Base-by-base conservation (phyloP, 2,797 vertebrate genomes). In the Hyperoplus immaculatus region DNA sequence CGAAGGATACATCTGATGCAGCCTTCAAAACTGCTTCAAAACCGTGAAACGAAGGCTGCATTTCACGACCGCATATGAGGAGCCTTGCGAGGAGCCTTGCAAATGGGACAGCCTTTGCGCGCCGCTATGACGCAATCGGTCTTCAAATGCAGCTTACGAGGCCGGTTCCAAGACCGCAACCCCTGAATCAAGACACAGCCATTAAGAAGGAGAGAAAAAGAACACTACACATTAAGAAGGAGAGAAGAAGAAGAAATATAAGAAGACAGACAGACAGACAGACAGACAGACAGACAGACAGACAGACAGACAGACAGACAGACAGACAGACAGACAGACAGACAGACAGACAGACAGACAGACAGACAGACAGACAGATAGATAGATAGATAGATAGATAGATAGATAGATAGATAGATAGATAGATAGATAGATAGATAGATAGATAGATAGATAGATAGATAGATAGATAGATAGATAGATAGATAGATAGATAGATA, bases 151-250 rank as follows among this genome's bases (percentile, higher is more conserved):
- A n/a, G n/a, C n/a, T n/a, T n/a, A n/a, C n/a, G n/a, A n/a, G n/a
- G n/a, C n/a, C n/a, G n/a, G n/a, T n/a, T n/a, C n/a, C n/a, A n/a
- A n/a, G n/a, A n/a, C n/a, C n/a, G n/a, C n/a, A n/a, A n/a, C n/a
- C n/a, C n/a, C n/a, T n/a, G n/a, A n/a, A n/a, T n/a, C n/a, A n/a
- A n/a, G n/a, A n/a, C n/a, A n/a, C n/a, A n/a, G n/a, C n/a, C n/a
- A n/a, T n/a, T n/a, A n/a, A n/a, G n/a, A n/a, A n/a, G n/a, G n/a
- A n/a, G n/a, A n/a, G n/a, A n/a, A n/a, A n/a, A n/a, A n/a, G 36
- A 61, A 95, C 95, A 77, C 94, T 6, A 29, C 95, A 84, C 96
- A 96, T 29, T 29, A 29, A 29, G 29, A 29, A 29, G 29, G 29
- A 29, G 29, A 29, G 29, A 29, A 29, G 29, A 29, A 29, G 29